A percentile compares a stretch with the other conserved stretches of the same genome.
These are phyloP conservation scores for Condylura cristata DNA, from an alignment of 2,113 vertebrate species.

Conservation along the genomic window DNA sequence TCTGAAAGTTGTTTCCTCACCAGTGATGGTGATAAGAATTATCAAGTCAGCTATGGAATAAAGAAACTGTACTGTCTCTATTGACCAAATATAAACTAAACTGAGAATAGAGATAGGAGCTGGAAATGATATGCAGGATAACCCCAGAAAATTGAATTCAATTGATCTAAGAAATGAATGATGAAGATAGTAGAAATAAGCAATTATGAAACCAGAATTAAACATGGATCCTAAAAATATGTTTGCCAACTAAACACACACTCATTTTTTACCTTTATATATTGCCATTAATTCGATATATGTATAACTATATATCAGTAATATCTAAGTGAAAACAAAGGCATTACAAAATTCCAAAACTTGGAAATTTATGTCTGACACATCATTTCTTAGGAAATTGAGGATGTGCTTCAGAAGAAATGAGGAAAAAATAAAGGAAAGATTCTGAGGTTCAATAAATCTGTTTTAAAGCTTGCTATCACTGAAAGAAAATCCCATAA, in stretches of 20 bases:
- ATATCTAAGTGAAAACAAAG: background rate
- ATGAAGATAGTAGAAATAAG: background rate
- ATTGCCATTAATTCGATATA: background rate
- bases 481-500: background rate
- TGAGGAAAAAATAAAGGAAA: background rate
- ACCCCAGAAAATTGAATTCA: background rate
- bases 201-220: background rate
- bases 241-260: background rate
- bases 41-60: background rate
- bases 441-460: background rate
- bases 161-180: background rate
- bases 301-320: background rate
- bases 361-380: conserved; percentile 38
- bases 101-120: background rate
- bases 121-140: background rate
- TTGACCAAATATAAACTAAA: background rate
- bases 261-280: background rate
- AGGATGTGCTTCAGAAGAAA: background rate
- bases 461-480: background rate
- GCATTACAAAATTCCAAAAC: background rate
- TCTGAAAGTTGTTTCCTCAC: background rate
- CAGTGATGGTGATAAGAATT: background rate
- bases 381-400: background rate
- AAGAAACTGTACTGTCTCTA: background rate
- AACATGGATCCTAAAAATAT: background rate